Percentiles rank a stretch among this genome's conserved stretches.
Conservation (phyloP, 2,113 vertebrate species). For the Dicentrarchus labrax region DNA sequence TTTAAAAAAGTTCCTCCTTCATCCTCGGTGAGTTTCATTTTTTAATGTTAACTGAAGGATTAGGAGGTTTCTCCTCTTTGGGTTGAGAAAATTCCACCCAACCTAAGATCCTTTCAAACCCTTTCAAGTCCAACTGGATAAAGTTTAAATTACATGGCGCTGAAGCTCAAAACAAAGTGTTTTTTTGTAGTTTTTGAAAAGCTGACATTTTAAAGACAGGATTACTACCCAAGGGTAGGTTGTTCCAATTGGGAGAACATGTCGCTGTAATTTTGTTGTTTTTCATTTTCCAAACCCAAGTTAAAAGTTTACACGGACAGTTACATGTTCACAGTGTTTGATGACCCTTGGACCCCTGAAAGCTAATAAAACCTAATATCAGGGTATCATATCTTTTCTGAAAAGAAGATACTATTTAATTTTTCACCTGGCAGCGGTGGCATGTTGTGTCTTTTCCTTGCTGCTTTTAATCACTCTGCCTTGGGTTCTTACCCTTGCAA, state of each 20-base stretch:
- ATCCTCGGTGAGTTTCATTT: background rate
- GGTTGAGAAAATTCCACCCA: background rate
- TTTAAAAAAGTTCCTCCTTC: constrained; percentile 9
- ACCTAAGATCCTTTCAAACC: constrained; percentile 1
- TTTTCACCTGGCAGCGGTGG: constrained; percentile 1
- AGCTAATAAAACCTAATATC: constrained; percentile 4
- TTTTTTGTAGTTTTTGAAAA: background rate
- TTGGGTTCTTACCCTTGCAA: constrained; percentile 26
- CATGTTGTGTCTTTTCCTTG: constrained; percentile 23
- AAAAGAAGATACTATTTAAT: background rate
- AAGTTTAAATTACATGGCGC: background rate
- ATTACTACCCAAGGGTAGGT: background rate
- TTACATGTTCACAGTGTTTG: background rate
- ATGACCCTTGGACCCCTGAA: background rate
- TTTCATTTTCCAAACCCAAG: background rate
- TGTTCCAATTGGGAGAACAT: constrained; percentile 6
- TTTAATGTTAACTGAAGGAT: background rate
- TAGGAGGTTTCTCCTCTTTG: constrained; percentile 15
- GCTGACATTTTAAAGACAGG: constrained; percentile 1
- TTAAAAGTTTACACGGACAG: constrained; percentile 3
- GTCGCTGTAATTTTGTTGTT: background rate
- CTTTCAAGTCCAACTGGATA: background rate
- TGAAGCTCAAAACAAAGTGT: background rate
- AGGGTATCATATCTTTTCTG: constrained; percentile 1
- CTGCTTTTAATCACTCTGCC: constrained; percentile 53